These are phyloP conservation scores for Ailurus styani DNA, from an alignment of 2,113 vertebrate genomes.

Conservation along the genomic window DNA sequence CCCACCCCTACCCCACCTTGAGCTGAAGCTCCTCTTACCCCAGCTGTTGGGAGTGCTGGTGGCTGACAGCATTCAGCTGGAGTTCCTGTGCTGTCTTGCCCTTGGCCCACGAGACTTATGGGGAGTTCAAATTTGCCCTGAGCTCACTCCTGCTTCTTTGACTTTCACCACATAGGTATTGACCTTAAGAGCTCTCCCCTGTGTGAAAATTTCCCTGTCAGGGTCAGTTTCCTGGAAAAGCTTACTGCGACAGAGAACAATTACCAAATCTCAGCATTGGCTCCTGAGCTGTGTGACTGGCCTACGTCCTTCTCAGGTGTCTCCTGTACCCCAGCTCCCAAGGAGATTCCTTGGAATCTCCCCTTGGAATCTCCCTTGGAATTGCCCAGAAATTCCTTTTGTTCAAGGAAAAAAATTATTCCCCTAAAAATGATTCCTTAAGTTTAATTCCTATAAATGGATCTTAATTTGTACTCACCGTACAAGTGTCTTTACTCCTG, in stretches of 20 bases:
- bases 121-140: background rate
- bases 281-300: fast-evolving
- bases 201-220: background rate
- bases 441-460: background rate
- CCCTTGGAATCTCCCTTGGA: no score
- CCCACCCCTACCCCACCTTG: no score
- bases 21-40: background rate
- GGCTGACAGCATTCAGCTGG: no score
- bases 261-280: background rate
- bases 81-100: background rate
- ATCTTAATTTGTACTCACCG: background rate
- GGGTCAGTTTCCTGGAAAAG: background rate
- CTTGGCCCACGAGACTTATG: background rate
- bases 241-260: background rate
- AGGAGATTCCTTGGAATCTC: background rate
- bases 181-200: background rate
- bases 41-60: background rate
- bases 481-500: background rate
- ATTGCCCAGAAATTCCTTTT: background rate
- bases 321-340: background rate
- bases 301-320: fast-evolving
- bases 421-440: background rate
- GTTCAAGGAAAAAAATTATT: background rate
- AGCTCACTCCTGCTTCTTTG: background rate
- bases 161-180: no score